Conservation (phyloP, 2,113 vertebrate genomes). For the Trogon melanurus region DNA sequence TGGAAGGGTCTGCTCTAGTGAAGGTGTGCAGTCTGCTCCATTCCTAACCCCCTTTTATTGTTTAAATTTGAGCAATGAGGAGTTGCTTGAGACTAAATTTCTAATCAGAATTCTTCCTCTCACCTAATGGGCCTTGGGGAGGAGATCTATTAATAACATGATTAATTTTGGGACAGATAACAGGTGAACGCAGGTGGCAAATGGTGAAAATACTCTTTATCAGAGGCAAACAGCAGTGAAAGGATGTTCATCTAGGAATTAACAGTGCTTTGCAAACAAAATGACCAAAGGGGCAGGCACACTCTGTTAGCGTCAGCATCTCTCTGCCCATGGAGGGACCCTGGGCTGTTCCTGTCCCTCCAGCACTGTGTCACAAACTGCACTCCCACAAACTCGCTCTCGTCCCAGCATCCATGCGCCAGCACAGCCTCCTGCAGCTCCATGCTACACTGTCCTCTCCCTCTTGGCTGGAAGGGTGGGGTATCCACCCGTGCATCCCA, state of each 20-base stretch:
- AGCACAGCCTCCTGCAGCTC: conserved; percentile 49
- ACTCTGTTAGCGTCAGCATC: background rate
- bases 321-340: background rate
- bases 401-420: conserved; percentile 52
- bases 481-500: background rate
- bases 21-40: background rate
- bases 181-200: conserved; percentile 9
- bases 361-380: conserved; percentile 65
- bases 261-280: conserved; percentile 1
- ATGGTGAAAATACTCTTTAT: background rate
- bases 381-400: conserved; percentile 60
- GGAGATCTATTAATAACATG: background rate
- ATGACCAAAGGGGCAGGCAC: background rate
- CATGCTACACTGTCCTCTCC: conserved; percentile 15
- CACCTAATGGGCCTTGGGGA: background rate
- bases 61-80: background rate
- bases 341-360: background rate
- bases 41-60: background rate
- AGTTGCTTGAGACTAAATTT: conserved; percentile 1
- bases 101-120: background rate
- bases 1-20: background rate
- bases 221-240: background rate
- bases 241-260: background rate
- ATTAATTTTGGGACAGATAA: background rate
- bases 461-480: background rate